phyloP scores from a whole-genome alignment of 2,888 invertebrate genomes.

The Punctoribates punctum region DNA sequence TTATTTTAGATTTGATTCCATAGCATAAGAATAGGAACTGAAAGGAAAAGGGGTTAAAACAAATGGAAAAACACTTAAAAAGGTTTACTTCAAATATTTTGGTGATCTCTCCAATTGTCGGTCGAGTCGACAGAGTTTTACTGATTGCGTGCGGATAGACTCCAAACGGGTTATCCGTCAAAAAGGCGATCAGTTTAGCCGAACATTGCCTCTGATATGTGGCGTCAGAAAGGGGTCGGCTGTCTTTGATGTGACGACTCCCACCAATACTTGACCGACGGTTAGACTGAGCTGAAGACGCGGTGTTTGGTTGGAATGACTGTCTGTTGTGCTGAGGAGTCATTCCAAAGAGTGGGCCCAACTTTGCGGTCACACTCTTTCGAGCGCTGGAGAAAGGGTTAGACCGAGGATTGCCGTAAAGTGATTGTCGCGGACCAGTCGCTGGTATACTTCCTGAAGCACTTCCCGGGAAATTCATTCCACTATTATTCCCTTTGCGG shows the following conservation, averaged over 20 bases:
- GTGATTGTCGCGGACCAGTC: not conserved
- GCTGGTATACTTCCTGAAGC: not conserved
- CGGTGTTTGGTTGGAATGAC: not conserved
- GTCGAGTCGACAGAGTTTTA: not conserved
- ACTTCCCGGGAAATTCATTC: not conserved
- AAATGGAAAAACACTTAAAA: not conserved
- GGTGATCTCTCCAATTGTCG: slow-evolving; percentile 30
- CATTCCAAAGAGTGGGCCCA: not conserved
- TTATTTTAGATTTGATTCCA: not conserved
- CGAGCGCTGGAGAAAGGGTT: not conserved
- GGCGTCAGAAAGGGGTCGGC: slow-evolving; percentile 32
- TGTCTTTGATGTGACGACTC: slow-evolving; percentile 30
- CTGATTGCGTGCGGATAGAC: slow-evolving; percentile 27
- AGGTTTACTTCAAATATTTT: slow-evolving; percentile 40
- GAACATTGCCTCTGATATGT: slow-evolving; percentile 36
- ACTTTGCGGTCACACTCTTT: slow-evolving; percentile 17
- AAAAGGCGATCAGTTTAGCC: slow-evolving; percentile 30
- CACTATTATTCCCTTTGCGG: not conserved
- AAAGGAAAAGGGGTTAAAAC: not conserved
- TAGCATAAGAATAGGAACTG: slow-evolving; percentile 40
- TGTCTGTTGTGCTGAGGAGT: slow-evolving; percentile 22
- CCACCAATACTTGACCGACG: slow-evolving; percentile 25
- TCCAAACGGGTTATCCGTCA: not conserved
- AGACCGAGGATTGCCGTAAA: not conserved
- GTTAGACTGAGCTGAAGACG: slow-evolving; percentile 8